A percentile compares a stretch with the other conserved stretches of the same genome.
phyloP scores from a whole-genome alignment of 2,797 vertebrate genomes.

The Vireo griseus region DNA sequence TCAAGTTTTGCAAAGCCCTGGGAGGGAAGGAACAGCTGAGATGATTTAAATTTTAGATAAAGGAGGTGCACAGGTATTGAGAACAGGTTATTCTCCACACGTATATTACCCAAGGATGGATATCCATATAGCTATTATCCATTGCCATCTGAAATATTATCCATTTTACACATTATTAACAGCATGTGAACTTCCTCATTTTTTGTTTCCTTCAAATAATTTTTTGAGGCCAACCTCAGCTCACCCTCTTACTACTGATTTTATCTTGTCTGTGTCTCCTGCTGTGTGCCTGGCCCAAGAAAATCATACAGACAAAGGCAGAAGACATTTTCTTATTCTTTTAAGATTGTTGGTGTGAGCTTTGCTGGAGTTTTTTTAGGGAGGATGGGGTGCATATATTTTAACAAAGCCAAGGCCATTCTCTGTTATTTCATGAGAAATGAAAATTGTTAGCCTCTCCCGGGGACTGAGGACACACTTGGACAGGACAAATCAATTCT shows the following conservation, averaged over 20 bases:
- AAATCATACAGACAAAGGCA: background rate
- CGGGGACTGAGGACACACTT: background rate
- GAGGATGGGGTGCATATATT: rapidly evolving
- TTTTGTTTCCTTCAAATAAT: background rate
- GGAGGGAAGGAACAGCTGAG: background rate
- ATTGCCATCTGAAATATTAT: background rate
- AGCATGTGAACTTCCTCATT: background rate
- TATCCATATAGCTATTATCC: background rate
- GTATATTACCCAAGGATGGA: background rate
- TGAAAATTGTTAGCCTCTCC: background rate
- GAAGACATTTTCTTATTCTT: background rate
- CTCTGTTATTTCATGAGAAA: background rate
- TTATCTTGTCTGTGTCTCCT: background rate
- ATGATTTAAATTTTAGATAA: background rate
- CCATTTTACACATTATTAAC: background rate
- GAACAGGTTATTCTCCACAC: background rate
- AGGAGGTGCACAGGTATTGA: background rate
- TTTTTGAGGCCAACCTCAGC: background rate
- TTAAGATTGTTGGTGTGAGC: rapidly evolving
- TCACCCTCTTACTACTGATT: background rate
- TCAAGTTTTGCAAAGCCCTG: background rate
- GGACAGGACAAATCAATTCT: background rate
- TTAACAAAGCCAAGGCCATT: background rate
- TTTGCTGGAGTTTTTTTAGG: background rate
- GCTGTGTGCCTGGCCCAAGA: background rate